phyloP scores from a whole-genome alignment of 1,140 invertebrate genomes.

The Trichomalopsis sarcophagae region DNA sequence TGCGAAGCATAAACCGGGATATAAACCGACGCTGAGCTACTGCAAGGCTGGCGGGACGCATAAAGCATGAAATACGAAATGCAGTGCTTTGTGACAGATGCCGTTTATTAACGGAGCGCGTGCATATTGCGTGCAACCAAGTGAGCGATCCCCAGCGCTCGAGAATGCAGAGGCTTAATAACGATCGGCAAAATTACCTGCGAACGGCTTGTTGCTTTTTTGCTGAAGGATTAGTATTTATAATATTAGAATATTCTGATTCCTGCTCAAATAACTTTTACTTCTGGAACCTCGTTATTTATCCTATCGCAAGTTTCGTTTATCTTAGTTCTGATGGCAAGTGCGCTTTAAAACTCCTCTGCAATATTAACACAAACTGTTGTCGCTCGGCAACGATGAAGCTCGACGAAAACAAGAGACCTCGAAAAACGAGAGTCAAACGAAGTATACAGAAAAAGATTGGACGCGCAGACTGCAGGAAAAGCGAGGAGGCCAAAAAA shows the following conservation, averaged over 20 bases:
- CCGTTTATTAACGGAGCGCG: slow-evolving; percentile 65
- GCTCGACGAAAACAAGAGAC: slow-evolving; percentile 13
- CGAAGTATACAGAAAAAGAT: slow-evolving; percentile 4
- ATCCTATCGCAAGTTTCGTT: too few relatives aligned
- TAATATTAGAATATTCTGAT: too few relatives aligned
- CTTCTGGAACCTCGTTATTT: background rate
- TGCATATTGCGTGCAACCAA: slow-evolving; percentile 45
- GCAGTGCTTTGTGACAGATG: slow-evolving; percentile 69
- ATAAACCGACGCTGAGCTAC: slow-evolving; percentile 58
- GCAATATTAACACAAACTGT: slow-evolving; percentile 21
- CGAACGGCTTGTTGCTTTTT: background rate
- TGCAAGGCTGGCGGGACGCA: slow-evolving; percentile 52
- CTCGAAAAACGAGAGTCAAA: background rate
- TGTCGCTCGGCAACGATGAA: slow-evolving; percentile 3
- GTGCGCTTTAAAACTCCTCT: background rate
- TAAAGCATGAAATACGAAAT: slow-evolving; percentile 68
- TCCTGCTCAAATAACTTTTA: background rate
- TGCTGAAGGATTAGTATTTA: background rate
- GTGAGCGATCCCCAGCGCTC: background rate
- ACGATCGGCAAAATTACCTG: slow-evolving; percentile 13
- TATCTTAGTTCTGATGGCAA: too few relatives aligned
- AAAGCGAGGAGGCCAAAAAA: background rate
- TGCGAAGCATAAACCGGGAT: slow-evolving; percentile 69
- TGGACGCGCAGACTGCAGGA: background rate
- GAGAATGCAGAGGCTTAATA: background rate